Evolutionary conservation across 2,113 vertebrate genomes (phyloP).

Genomic region (Forbesichthys papilliferus): DNA sequence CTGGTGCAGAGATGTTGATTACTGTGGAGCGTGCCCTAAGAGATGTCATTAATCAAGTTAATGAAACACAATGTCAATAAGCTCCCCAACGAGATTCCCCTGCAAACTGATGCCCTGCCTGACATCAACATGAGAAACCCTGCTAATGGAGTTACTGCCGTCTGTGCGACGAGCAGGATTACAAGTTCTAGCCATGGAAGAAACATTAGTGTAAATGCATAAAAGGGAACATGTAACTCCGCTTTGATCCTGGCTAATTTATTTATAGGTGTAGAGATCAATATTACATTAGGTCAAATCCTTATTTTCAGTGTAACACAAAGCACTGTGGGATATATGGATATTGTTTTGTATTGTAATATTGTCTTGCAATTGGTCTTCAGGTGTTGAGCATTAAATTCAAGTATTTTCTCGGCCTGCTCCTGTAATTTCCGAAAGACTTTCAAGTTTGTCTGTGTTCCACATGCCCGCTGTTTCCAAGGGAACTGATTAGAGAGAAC

Average conservation of each 20-base stretch:
- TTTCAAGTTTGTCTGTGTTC: conserved; percentile 57
- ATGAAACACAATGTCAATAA: conserved; percentile 74
- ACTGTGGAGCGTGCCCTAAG: conserved; percentile 59
- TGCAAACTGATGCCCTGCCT: conserved; percentile 54
- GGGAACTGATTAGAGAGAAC: conserved; percentile 49
- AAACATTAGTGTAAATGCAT: conserved; percentile 27
- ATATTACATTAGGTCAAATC: conserved; percentile 28
- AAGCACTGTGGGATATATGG: neutral
- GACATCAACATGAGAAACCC: conserved; percentile 65
- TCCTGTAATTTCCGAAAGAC: conserved; percentile 10
- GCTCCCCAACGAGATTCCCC: conserved; percentile 64
- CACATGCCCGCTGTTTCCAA: conserved; percentile 38
- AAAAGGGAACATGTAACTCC: conserved; percentile 28
- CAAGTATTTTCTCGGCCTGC: neutral
- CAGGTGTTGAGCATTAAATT: no score
- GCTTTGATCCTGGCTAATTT: conserved; percentile 43
- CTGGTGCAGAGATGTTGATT: conserved; percentile 64
- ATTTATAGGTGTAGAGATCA: conserved; percentile 43
- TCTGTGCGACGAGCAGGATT: conserved; percentile 55
- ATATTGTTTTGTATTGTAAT: no score
- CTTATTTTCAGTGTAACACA: conserved; percentile 23
- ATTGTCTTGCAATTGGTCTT: no score
- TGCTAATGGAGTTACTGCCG: conserved; percentile 58
- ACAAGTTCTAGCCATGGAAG: conserved; percentile 42
- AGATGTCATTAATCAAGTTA: conserved; percentile 74